Evolutionary conservation across 2,888 invertebrate genomes (phyloP).

Genomic region (Sturmia bella): DNA sequence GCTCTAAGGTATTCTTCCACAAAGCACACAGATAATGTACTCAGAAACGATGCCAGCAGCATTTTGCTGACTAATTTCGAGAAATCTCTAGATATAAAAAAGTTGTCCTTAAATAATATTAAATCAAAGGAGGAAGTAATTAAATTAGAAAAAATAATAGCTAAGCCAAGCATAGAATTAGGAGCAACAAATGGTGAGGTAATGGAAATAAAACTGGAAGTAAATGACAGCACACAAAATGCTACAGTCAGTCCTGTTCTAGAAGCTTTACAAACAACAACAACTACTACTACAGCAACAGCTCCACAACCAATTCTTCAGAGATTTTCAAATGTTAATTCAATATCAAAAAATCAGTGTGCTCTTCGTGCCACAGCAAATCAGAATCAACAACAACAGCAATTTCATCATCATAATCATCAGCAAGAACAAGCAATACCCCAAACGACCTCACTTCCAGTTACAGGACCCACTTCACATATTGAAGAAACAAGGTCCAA

Average conservation of each 20-base stretch:
- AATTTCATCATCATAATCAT: conserved; percentile 14
- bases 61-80: conserved; percentile 35
- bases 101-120: conserved; percentile 61
- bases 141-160: conserved; percentile 70
- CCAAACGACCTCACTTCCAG: neutral
- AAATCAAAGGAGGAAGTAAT: conserved; percentile 70
- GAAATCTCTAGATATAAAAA: conserved; percentile 46
- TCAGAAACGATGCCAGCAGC: conserved; percentile 34
- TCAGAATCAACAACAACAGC: conserved; percentile 17
- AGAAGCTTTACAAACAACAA: neutral
- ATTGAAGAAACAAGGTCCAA: conserved; percentile 9
- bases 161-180: conserved; percentile 62
- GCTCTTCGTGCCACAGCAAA: neutral
- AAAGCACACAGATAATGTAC: conserved; percentile 15
- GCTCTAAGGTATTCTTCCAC: neutral
- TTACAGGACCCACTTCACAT: neutral
- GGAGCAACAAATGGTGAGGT: neutral
- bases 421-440: conserved; percentile 15
- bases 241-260: neutral
- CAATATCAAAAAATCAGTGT: conserved; percentile 13
- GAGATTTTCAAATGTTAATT: conserved; percentile 20
- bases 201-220: neutral
- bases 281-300: neutral
- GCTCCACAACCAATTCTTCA: neutral
- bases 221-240: neutral